These are phyloP conservation scores for Acleris emargana DNA, from an alignment of 2,888 invertebrate species.

Conservation along the genomic window DNA sequence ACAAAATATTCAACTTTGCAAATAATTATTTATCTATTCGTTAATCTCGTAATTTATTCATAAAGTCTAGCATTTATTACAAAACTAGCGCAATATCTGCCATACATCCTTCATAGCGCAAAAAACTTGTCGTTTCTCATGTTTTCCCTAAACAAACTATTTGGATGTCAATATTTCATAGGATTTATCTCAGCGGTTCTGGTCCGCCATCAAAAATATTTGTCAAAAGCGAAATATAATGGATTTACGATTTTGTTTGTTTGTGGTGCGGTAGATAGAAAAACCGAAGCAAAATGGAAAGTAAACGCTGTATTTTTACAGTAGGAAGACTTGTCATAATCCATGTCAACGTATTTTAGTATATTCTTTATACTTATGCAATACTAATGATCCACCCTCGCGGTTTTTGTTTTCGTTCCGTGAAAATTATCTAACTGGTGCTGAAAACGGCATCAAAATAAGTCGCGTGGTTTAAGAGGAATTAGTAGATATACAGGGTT, in stretches of 20 bases:
- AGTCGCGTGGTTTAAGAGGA: no score
- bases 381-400: no score
- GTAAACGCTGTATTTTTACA: not conserved
- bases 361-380: no score
- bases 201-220: conserved; percentile 22
- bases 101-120: not conserved
- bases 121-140: not conserved
- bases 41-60: no score
- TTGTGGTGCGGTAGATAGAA: not conserved
- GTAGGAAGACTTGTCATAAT: no score
- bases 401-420: no score
- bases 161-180: conserved; percentile 22
- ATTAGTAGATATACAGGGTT: no score
- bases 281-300: not conserved
- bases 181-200: not conserved
- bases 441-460: no score
- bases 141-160: conserved; percentile 21
- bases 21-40: no score
- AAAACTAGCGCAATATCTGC: not conserved
- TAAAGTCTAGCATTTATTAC: not conserved
- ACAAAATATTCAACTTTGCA: no score
- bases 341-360: no score
- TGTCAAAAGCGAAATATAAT: conserved; percentile 28
- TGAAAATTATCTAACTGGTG: no score
- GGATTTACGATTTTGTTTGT: conserved; percentile 33